Conservation (phyloP, 2,113 vertebrate species). For the Chlorodrepanis virens region DNA sequence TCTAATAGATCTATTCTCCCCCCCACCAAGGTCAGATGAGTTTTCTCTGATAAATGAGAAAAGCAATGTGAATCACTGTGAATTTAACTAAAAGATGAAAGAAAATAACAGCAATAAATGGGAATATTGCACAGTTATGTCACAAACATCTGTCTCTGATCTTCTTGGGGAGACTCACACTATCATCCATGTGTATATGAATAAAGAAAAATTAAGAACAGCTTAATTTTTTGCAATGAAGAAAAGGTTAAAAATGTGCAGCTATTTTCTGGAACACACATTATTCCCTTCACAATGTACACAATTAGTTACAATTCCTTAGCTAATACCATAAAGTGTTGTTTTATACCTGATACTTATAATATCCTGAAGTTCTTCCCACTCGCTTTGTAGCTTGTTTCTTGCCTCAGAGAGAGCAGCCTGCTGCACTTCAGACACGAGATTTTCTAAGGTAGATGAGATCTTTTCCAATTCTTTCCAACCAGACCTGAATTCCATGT, state of each 20-base stretch:
- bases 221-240: not conserved
- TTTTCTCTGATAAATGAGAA: not conserved
- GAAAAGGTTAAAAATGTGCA: not conserved
- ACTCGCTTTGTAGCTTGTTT: slow-evolving; percentile 71
- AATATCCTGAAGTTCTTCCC: slow-evolving; percentile 73
- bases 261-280: not conserved
- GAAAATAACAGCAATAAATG: not conserved
- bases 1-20: not conserved
- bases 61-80: not conserved
- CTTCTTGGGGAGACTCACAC: not conserved
- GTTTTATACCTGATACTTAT: slow-evolving; percentile 77
- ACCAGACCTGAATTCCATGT: slow-evolving; percentile 72
- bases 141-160: not conserved
- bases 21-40: not conserved
- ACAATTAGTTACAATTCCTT: not conserved
- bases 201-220: not conserved
- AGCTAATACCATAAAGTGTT: not conserved
- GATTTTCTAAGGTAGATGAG: slow-evolving; percentile 64
- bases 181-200: not conserved
- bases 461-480: slow-evolving; percentile 79
- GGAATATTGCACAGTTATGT: not conserved
- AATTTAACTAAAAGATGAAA: not conserved
- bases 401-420: slow-evolving; percentile 55
- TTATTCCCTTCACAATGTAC: not conserved
- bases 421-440: slow-evolving; percentile 57